Percentiles rank a stretch among this genome's conserved stretches.
Conservation (phyloP, 2,888 invertebrate species). For the Myopa tessellatipennis region DNA sequence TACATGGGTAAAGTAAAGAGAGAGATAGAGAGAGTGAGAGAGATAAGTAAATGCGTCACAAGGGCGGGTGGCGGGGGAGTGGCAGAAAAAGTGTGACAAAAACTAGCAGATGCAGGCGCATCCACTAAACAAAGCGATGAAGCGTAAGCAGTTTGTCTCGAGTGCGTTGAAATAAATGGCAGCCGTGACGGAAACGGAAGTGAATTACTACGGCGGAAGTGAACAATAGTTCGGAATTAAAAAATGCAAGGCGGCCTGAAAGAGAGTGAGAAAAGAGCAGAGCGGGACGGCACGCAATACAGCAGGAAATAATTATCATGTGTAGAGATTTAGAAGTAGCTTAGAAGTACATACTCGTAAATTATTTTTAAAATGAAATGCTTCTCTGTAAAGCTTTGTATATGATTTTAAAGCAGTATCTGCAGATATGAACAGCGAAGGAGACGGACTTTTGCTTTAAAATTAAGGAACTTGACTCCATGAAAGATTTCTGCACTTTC, state of each 20-base stretch:
- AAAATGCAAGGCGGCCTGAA: neutral
- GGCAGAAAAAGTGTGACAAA: conserved; percentile 11
- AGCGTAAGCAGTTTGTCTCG: conserved; percentile 54
- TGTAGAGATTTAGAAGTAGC: neutral
- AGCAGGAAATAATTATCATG: neutral
- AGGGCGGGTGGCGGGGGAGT: neutral
- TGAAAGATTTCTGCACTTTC: neutral
- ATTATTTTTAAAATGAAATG: too few species aligned
- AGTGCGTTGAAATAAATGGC: conserved; percentile 46
- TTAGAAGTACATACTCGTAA: too few species aligned
- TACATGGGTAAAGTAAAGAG: neutral
- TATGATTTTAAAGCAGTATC: too few species aligned
- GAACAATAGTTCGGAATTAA: conserved; percentile 20
- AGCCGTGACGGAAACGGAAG: conserved; percentile 17
- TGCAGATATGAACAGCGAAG: too few species aligned
- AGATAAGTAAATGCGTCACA: neutral
- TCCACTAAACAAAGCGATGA: conserved; percentile 35
- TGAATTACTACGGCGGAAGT: conserved; percentile 23
- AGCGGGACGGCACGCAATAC: neutral
- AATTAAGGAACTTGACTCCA: too few species aligned
- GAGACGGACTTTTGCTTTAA: too few species aligned
- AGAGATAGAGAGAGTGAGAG: too few species aligned
- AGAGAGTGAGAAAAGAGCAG: neutral
- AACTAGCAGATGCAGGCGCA: conserved; percentile 7
- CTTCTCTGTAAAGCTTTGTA: too few species aligned